A percentile compares a stretch with the other conserved stretches of the same genome.
These are phyloP conservation scores for Sebastes oblongus DNA, from an alignment of 2,797 vertebrate species.

Conservation along the genomic window DNA sequence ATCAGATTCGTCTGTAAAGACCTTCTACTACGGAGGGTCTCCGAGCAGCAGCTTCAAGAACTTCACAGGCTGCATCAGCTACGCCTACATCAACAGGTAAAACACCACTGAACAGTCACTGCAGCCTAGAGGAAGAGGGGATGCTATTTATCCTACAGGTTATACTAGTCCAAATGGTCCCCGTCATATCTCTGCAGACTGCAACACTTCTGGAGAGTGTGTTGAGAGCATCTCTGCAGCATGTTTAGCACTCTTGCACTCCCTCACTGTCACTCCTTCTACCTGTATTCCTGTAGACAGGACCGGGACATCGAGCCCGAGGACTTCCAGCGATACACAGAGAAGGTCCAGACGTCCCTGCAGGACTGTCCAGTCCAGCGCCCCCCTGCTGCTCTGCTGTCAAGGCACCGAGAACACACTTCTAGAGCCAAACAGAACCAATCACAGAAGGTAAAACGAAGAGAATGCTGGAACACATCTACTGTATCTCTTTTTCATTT, in stretches of 20 bases:
- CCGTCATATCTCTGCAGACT: neutral
- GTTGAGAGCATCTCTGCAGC: neutral
- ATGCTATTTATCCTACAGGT: neutral
- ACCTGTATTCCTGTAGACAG: conserved; percentile 75
- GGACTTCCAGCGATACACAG: conserved; percentile 94
- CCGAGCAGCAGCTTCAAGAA: conserved; percentile 87
- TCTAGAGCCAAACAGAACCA: conserved; percentile 81
- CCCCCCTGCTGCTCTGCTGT: conserved; percentile 83
- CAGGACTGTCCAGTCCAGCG: conserved; percentile 91
- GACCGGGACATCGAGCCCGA: conserved; percentile 94
- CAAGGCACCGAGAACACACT: conserved; percentile 81
- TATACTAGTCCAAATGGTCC: neutral
- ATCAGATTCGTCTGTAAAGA: conserved; percentile 63
- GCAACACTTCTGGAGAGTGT: neutral
- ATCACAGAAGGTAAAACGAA: conserved; percentile 84
- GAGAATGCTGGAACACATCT: neutral
- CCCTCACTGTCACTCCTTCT: neutral
- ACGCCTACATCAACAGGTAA: conserved; percentile 94
- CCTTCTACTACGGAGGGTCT: conserved; percentile 93
- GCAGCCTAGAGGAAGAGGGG: neutral
- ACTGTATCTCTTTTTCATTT: neutral
- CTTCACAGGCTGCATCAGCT: conserved; percentile 96
- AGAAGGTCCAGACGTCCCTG: conserved; percentile 89
- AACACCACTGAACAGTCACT: neutral
- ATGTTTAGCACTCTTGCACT: neutral